Base-by-base conservation (phyloP, 2,113 vertebrate species). In the Gasterosteus aculeatus region DNA sequence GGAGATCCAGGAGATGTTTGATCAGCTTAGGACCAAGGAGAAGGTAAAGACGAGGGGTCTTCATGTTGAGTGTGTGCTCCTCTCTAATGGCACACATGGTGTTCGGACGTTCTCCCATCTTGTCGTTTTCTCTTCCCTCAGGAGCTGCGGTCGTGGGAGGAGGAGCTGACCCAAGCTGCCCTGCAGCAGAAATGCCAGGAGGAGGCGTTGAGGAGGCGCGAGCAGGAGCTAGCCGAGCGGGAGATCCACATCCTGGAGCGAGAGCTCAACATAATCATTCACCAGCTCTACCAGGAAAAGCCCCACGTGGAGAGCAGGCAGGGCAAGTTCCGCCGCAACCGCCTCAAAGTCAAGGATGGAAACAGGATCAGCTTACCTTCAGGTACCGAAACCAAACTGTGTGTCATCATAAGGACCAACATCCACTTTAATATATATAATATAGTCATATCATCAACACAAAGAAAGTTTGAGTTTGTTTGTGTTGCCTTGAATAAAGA, bases 1-100 rank as follows among this genome's bases (percentile, higher is more conserved):
- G 90, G 98, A 99, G 88, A 97, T 99, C 82, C 97, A 99, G 90
- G 97, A 99, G 85, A 98, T 99, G 97, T 99, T 99, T 89, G 96
- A 98, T 83, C 95, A 99, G 78, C 96, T 99, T 74, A 95, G 97
- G 91, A 96, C 95, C 88, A 99, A 99, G 93, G 98, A 99, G 89
- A 99, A 99, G 95, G 98, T 96, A 72, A 86, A 47, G n/a, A 38
- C 15, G 0, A 22, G 59, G 42, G 38, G 29, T 49, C 10, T 15
- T 14, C 10, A 19, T 38, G 11, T 29, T 29, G 38, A 41, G 7
- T 5, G 5, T 39, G n/a, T 11, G 18, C 22, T 57, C 31, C 1
- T 22, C 51, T 67, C 7, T 62, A 53, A 11, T 38, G 38, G 29
- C 15, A 8, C 8, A 18, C 18, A 16, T 5, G n/a, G 0, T 15